Percentiles rank a stretch among this genome's conserved stretches.
These are phyloP conservation scores for Diglossa cyanea DNA, from an alignment of 2,797 vertebrate genomes.

Conservation along the genomic window DNA sequence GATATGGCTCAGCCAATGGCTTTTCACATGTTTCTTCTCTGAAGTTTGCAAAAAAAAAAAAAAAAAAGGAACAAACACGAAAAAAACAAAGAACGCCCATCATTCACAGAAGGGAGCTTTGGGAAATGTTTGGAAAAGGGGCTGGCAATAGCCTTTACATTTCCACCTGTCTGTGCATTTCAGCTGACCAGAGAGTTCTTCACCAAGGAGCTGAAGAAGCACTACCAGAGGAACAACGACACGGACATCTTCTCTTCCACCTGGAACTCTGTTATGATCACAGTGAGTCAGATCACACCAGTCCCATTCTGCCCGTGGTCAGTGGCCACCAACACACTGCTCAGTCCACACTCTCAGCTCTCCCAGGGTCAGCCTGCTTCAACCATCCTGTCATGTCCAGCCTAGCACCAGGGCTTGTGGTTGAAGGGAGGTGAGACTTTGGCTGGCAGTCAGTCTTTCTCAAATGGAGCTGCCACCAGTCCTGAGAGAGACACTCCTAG, in stretches of 20 bases:
- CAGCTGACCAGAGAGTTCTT: conserved; percentile 93
- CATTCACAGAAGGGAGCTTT: background rate
- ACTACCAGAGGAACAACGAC: conserved; percentile 86
- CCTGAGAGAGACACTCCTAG: background rate
- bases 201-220: conserved; percentile 87
- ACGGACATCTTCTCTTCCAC: conserved; percentile 87
- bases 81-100: background rate
- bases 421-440: background rate
- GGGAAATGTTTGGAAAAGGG: background rate
- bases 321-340: rapidly evolving
- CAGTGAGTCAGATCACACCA: conserved; percentile 72
- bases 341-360: background rate
- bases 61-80: background rate
- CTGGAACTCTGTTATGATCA: conserved; percentile 93
- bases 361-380: background rate
- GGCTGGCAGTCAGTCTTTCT: background rate
- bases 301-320: rapidly evolving
- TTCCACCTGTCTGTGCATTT: background rate
- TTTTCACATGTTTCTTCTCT: background rate
- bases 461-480: background rate
- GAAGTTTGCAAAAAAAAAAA: background rate
- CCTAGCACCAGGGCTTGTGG: background rate
- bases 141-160: background rate
- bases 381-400: rapidly evolving
- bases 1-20: background rate